Evolutionary conservation across 2,113 vertebrate species (phyloP), one percentile per base, ranked within the genome.

Genomic region (Sander vitreus): DNA sequence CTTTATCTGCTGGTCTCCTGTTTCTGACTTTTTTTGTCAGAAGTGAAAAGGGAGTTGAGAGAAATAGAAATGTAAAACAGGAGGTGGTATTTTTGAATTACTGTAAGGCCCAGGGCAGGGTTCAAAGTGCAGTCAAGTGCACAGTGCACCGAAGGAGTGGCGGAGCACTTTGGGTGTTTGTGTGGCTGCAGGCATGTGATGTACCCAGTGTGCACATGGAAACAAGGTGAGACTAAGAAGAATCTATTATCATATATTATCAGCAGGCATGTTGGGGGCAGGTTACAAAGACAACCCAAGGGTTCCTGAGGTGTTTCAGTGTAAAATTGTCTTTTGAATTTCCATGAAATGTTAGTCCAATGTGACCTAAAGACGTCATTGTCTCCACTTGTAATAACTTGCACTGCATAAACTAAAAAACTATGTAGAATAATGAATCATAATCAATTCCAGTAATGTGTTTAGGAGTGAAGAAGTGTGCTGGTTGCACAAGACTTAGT

Each of bases 241-340:
- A 78, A 76, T 79, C 45, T 71, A 81, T 81, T 68, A 60, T 76
- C n/a, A 83, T 72, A 67, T 23, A 65, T 79, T 62, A 80, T 78
- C 63, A 73, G 48, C 27, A 43, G 67, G 68, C 14, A 27, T 81
- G 50, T 69, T 25, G 2, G 2, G 25, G 15, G 67, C 43, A 54
- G 5, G 57, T 73, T 72, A 45, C 36, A 53, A 11, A 63, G 67
- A 65, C 23, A 23, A 33, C 53, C 27, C 55, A 30, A 53, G 18
- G 54, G 27, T 25, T 54, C 33, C 55, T 62, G 12, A 54, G 19
- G 50, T n/a, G 13, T 48, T 72, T 79, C 11, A 27, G n/a, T 19
- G n/a, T 78, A 36, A 59, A 73, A 64, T 45, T 53, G 16, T 70
- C 8, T 45, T 8, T 1, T 54, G 12, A 51, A 54, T 65, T 80